Evolutionary conservation across 2,113 vertebrate species (phyloP), one percentile per base, ranked within the genome.

Genomic region (Callospermophilus lateralis): DNA sequence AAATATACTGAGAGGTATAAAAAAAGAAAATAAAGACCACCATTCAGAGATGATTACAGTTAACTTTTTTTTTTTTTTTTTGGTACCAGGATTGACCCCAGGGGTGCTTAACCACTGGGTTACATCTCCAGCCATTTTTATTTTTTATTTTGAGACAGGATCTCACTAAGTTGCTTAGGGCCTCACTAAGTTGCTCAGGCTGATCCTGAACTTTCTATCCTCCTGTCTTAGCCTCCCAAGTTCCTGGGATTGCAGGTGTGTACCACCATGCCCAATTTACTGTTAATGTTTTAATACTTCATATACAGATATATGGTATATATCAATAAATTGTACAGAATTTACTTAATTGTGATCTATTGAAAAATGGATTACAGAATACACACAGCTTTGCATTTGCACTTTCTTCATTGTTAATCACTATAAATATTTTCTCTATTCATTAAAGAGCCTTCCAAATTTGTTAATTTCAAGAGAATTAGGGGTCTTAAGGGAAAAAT

Each of bases 341-440:
- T 45, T 65, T 65, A 84, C 19, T 26, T 39, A 80, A 45, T 34
- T 58, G 30, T 72, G 58, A 22, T 61, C 58, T 7, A n/a, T 48
- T 61, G 28, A n/a, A 84, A 95, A 70, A 58, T 61, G 58, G 34
- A 61, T 77, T 20, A 68, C 8, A 73, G 37, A 24, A 48, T 48
- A 74, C 48, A 37, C 34, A 58, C 8, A 87, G 48, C 37, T 84
- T 58, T 89, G 7, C 34, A 55, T 93, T 89, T 53, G 58, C 12
- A 51, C 32, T 83, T 84, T 84, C 63, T 89, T 93, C 61, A 95
- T 63, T 61, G 22, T 26, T 84, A 93, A 79, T 55, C 24, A 90
- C 30, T 68, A 28, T 67, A 58, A 77, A 77, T 42, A 89, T 67
- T 51, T 89, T 84, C 28, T 89, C 72, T 78, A 89, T 34, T 11